Evolutionary conservation across 1,140 invertebrate species (phyloP), one percentile per base, ranked within the genome.

Genomic region (Acromyrmex charruanus): DNA sequence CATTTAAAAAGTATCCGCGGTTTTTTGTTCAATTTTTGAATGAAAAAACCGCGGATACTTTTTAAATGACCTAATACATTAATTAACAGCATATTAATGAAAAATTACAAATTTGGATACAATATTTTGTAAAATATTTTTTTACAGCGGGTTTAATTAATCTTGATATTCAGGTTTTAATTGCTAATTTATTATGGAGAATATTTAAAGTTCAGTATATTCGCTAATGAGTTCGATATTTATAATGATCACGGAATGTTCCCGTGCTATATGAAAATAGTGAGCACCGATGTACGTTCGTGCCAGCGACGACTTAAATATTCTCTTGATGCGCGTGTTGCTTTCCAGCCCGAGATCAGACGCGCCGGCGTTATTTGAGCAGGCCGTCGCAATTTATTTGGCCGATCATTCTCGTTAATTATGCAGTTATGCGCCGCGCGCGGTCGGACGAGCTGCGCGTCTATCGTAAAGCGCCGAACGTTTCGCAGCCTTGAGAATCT

Each of bases 351-450:
- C 9, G 21, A 25, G 65, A 44, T 81, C 79, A 58, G 51, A 58
- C 79, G 53, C 53, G 51, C 79, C 79, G 79, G 51, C 66, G 49
- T 71, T 81, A 81, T 71, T 81, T 25, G 65, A 71, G 68, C 51
- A 14, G 79, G 51, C 79, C 66, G 66, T 68, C 51, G 66, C 51
- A 71, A 81, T 81, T 85, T 77, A 85, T 85, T 77, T 61, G 71
- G 68, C 59, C 81, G 59, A 85, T 85, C 55, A 85, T 85, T 85
- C 81, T 77, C 81, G 68, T 77, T 85, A 85, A 85, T 85, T 85
- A 85, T 85, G 68, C 81, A 77, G 81, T 77, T 85, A 85, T 85
- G 81, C 81, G 71, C 49, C 59, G 61, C 69, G 39, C 69, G 55
- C 69, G 68, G 35, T 49, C 35, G 68, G 61, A 49, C 68, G 51